Evolutionary conservation across 2,113 vertebrate species (phyloP).

Genomic region (Eubucco bourcierii): DNA sequence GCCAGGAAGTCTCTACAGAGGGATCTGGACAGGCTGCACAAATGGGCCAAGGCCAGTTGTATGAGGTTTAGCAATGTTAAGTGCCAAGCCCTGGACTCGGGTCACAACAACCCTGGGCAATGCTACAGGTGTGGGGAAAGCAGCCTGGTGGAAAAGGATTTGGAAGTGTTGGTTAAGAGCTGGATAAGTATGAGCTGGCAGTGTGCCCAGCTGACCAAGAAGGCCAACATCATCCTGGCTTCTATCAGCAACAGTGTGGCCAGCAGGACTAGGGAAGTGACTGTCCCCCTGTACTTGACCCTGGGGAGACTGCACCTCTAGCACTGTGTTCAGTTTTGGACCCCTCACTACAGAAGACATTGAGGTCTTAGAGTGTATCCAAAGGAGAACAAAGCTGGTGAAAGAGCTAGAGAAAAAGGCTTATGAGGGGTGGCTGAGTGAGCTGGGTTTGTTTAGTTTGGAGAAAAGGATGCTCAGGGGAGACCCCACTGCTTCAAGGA

Average conservation of each 20-base stretch:
- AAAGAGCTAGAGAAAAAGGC: background rate
- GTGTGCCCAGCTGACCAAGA: too few relatives aligned
- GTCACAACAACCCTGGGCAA: background rate
- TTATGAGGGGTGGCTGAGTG: background rate
- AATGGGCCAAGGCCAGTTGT: fast-evolving
- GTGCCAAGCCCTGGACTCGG: background rate
- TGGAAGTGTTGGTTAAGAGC: too few relatives aligned
- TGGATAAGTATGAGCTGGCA: too few relatives aligned
- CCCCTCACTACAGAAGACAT: background rate
- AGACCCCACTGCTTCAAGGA: too few relatives aligned
- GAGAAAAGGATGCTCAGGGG: background rate
- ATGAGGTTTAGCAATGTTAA: background rate
- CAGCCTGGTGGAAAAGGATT: background rate
- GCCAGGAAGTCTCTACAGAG: background rate
- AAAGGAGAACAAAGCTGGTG: background rate
- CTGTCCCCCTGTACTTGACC: background rate
- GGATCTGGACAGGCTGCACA: background rate
- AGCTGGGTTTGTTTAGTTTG: background rate
- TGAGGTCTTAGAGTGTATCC: fast-evolving
- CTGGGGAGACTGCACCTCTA: background rate
- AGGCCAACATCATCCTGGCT: too few relatives aligned
- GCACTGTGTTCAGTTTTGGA: background rate
- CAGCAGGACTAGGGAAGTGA: background rate
- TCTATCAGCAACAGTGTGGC: background rate
- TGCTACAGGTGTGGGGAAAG: background rate